These are phyloP conservation scores for Caenorhabditis sp. DNA, from an alignment of 2,888 invertebrate genomes.

Conservation along the genomic window DNA sequence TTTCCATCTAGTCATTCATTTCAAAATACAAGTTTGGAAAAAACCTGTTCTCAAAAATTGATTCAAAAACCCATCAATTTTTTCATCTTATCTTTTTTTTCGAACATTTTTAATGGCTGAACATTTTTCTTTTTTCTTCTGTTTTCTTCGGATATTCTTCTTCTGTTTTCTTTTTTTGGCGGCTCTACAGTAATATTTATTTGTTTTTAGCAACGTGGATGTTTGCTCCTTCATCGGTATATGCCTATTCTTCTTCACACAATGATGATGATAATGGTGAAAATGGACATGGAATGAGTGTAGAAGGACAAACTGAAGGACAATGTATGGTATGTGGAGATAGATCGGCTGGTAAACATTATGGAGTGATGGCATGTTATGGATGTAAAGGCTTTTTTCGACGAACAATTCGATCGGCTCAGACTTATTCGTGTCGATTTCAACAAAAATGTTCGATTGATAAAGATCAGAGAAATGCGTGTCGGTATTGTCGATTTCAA, in stretches of 20 bases:
- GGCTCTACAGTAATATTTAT: not conserved
- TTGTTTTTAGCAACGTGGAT: constrained; percentile 11
- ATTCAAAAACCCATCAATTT: constrained; percentile 1
- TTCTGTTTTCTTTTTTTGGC: not conserved
- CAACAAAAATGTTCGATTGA: constrained; percentile 1
- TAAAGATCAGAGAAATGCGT: constrained; percentile 51
- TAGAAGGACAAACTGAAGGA: constrained; percentile 20
- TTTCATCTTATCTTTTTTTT: constrained; percentile 1
- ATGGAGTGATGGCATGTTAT: constrained; percentile 68
- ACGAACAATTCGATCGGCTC: not conserved
- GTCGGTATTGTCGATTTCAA: constrained; percentile 67
- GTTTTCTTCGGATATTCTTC: not conserved
- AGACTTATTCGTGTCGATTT: constrained; percentile 1
- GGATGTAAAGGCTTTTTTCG: constrained; percentile 44
- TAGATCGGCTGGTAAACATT: constrained; percentile 66
- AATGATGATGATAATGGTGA: constrained; percentile 30
- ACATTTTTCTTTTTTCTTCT: not conserved
- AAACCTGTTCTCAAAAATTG: not conserved
- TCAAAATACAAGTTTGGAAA: not conserved
- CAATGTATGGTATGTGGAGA: constrained; percentile 66
- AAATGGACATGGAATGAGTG: not conserved
- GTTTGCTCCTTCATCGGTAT: constrained; percentile 42
- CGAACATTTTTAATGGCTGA: constrained; percentile 1
- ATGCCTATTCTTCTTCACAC: constrained; percentile 33
- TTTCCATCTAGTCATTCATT: not conserved